Base-by-base conservation (phyloP, 2,888 invertebrate genomes). In the Acrobasis repandana region DNA sequence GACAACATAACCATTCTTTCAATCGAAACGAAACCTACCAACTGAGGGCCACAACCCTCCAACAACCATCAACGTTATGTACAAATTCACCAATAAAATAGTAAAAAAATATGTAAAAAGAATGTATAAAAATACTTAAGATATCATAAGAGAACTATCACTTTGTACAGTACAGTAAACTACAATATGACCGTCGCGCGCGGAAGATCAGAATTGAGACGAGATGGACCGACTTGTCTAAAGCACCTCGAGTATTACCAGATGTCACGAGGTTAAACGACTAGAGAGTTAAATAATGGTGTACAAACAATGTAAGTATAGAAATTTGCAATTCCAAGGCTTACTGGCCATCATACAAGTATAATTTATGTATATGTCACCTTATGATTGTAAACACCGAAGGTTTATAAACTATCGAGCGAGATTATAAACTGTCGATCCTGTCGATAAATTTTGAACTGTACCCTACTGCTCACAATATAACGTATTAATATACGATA, bases 91-190 rank as follows among this genome's bases (percentile, higher is more conserved):
- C 86, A 88, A 87, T 89, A 90, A 87, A 90, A 85, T 88, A 80
- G 86, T 90, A 86, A 89, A 90, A 91, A 91, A 86, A 90, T 87
- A 86, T 89, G 83, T 89, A 87, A 89, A 90, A 90, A 82, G 83
- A 90, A 92, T 88, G 81, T 91, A 92, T 88, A 92, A 92, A 92
- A 92, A 92, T 91, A 91, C 90, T 88, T 88, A 88, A 80, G 80
- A 77, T 87, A 87, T 90, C 90, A 90, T 90, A 90, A 90, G 90
- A 91, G 83, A 88, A 89, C 89, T 92, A 92, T 92, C 91, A 92
- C 91, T 90, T 91, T 91, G 89, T 91, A 92, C 91, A 90, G 88
- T 91, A 92, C 91, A 90, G 79, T 80, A 70, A 77, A 80, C 90
- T 90, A 90, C 84, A 83, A 71, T 82, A 85, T 75, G 76, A 80